Evolutionary conservation across 2,113 vertebrate genomes (phyloP), one percentile per base, ranked within the genome.

Genomic region (Chauna torquata): DNA sequence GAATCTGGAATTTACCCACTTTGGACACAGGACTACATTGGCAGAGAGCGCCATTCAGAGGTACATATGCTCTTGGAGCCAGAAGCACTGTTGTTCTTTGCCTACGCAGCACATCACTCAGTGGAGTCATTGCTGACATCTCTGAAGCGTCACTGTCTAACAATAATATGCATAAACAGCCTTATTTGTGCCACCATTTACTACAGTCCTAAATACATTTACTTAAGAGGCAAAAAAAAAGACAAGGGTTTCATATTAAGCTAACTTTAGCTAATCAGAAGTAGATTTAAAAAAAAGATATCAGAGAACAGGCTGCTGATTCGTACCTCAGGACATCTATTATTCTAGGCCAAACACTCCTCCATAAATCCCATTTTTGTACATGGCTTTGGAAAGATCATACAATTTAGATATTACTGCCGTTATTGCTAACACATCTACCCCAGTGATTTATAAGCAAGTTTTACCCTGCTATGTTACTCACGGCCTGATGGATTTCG

Each of bases 401-500:
- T 18, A 55, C 28, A 25, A 27, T 4, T 38, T 5, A 16, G 30
- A 3, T 12, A 24, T 28, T 38, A 25, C 4, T 88, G 69, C 34
- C 34, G 11, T 4, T 20, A 40, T 0, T 52, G 57, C 27, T 61
- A 40, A 3, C 30, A 9, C 34, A 12, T 47, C 9, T 38, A 18
- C 19, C 64, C 74, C 76, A 27, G 68, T 24, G 27, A 5, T 1
- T 34, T 38, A 27, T 6, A 25, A 19, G 74, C 7, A 25, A 20
- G 15, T 1, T 50, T 12, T 8, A 3, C 52, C 24, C 59, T 20
- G 68, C 75, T 47, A 49, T 6, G 27, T 49, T 82, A 98, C 99
- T 99, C 97, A 99, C 99, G 65, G 99, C 99, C 94, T 99, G 99
- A 24, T 98, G 97, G 92, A 99, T 98, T 71, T 95, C 95, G 42